phyloP scores from a whole-genome alignment of 1,140 invertebrate genomes.

The Leptopilina clavipes region DNA sequence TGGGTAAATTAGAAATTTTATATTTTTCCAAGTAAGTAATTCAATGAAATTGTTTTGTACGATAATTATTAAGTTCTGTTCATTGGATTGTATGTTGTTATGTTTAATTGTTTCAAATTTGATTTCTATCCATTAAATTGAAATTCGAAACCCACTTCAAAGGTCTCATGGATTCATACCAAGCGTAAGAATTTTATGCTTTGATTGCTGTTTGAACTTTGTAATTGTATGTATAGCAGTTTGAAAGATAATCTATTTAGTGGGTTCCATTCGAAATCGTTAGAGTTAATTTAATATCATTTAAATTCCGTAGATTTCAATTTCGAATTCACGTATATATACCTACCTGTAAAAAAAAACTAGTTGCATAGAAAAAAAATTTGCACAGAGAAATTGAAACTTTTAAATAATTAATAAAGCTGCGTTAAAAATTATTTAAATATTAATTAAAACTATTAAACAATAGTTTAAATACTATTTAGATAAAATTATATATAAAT shows the following conservation, averaged over 20 bases:
- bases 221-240: slow-evolving; percentile 15
- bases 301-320: background rate
- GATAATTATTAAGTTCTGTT: no score
- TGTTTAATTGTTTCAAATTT: background rate
- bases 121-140: slow-evolving; percentile 5
- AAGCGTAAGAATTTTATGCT: slow-evolving; percentile 12
- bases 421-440: no score
- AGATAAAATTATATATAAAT: no score
- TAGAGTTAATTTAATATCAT: slow-evolving; percentile 10
- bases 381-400: no score
- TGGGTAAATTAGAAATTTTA: no score
- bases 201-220: slow-evolving; percentile 15
- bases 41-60: no score
- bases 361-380: no score
- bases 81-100: background rate
- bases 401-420: no score
- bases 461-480: no score
- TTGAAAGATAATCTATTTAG: slow-evolving; percentile 20
- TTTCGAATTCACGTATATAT: background rate
- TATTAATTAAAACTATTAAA: no score
- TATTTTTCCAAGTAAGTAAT: no score
- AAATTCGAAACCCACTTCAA: slow-evolving; percentile 10
- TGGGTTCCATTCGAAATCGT: background rate
- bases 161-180: background rate
- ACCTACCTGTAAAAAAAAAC: no score